Percentiles rank a stretch among this genome's conserved stretches.
phyloP scores from a whole-genome alignment of 2,888 invertebrate genomes.

The Rhyacophila evoluta region DNA sequence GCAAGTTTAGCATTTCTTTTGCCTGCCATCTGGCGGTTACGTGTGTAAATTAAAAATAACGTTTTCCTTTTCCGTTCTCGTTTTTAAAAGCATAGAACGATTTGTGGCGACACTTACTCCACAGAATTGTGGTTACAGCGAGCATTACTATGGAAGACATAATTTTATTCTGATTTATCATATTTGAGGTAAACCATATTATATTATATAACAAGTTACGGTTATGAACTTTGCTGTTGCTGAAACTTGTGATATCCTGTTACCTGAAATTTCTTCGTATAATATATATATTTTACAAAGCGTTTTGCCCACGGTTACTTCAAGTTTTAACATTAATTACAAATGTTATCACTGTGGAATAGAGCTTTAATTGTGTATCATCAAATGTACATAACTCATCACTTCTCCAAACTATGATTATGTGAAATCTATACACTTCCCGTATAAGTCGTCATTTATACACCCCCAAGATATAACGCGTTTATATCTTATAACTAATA shows the following conservation, averaged over 20 bases:
- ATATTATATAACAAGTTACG: background rate
- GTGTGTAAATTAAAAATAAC: background rate
- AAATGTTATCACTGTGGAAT: too few species aligned
- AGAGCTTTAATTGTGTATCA: too few species aligned
- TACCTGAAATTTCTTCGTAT: background rate
- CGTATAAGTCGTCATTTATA: too few species aligned
- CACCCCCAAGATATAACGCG: too few species aligned
- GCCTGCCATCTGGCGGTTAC: background rate
- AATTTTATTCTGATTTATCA: background rate
- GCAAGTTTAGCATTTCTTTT: background rate
- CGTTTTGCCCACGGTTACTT: too few species aligned
- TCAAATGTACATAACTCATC: too few species aligned
- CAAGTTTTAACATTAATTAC: too few species aligned
- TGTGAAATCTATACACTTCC: too few species aligned
- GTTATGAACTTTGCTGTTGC: background rate
- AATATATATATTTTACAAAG: too few species aligned
- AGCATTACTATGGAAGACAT: background rate
- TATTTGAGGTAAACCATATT: too few species aligned
- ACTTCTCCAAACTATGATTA: too few species aligned
- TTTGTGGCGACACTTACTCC: background rate
- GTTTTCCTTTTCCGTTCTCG: background rate
- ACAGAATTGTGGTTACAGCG: background rate
- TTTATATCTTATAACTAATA: too few species aligned
- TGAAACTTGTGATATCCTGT: background rate
- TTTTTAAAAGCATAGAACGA: background rate